Evolutionary conservation across 1,140 invertebrate genomes (phyloP).

Genomic region (Wiebesia pumilae): DNA sequence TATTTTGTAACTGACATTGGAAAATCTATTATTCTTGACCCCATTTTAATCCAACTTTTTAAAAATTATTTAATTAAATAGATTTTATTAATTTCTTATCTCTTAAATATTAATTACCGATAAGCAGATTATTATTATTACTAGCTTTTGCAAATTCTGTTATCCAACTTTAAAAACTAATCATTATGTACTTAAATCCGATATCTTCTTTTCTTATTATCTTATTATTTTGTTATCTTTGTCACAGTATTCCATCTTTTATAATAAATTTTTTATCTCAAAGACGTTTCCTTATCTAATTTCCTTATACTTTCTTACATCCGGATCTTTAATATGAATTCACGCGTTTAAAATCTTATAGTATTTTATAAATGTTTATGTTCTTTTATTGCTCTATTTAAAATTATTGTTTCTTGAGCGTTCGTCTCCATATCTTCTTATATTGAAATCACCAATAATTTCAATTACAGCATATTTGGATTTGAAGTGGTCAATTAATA

Average conservation of each 20-base stretch:
- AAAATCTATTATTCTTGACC: background rate
- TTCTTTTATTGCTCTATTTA: background rate
- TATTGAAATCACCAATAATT: background rate
- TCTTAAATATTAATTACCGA: background rate
- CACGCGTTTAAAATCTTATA: background rate
- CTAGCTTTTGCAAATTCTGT: background rate
- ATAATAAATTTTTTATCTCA: background rate
- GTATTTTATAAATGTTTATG: background rate
- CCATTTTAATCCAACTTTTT: background rate
- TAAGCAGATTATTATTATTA: too few species aligned
- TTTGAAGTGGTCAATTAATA: background rate
- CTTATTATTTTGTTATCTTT: background rate
- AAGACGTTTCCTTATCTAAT: background rate
- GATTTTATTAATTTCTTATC: background rate
- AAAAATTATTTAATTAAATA: background rate
- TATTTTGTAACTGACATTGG: background rate
- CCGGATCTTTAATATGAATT: background rate
- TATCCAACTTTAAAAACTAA: background rate
- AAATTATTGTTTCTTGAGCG: background rate
- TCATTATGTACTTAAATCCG: background rate
- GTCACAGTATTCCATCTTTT: background rate
- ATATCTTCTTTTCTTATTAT: background rate
- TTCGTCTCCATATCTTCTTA: background rate
- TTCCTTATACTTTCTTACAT: background rate
- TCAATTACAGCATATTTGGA: background rate